These are phyloP conservation scores for Ivindomyrus marchei DNA, from an alignment of 2,113 vertebrate genomes.

Conservation along the genomic window DNA sequence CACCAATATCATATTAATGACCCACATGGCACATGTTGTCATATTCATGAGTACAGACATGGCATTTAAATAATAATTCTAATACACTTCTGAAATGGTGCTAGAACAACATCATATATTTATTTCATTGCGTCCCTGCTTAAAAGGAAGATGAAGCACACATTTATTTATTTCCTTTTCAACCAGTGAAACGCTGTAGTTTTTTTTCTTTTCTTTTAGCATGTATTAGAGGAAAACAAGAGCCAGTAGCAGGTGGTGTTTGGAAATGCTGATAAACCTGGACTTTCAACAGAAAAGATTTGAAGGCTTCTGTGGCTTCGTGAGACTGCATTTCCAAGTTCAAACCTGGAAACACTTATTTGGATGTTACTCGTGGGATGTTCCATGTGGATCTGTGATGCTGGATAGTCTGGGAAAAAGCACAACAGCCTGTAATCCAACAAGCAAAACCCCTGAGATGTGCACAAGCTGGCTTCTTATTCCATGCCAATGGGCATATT, in stretches of 20 bases:
- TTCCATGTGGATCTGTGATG: neutral
- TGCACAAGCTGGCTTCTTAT: slow-evolving; percentile 28
- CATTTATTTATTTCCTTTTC: neutral
- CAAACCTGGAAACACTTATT: neutral
- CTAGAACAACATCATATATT: slow-evolving; percentile 21
- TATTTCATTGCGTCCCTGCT: slow-evolving; percentile 34
- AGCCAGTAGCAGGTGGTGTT: neutral
- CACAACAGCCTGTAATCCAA: slow-evolving; percentile 39
- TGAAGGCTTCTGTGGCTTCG: neutral
- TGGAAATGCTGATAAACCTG: neutral
- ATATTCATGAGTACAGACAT: slow-evolving; percentile 55
- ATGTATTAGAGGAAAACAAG: neutral
- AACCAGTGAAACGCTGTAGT: slow-evolving; percentile 14
- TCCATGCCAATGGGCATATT: neutral
- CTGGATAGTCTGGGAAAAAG: neutral
- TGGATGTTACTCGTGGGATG: neutral
- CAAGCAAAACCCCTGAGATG: slow-evolving; percentile 50
- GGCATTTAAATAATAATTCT: neutral
- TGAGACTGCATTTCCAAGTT: neutral
- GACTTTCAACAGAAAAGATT: neutral
- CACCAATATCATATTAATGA: slow-evolving; percentile 62
- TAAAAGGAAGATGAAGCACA: slow-evolving; percentile 33
- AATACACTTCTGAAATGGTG: neutral
- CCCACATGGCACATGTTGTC: slow-evolving; percentile 58
- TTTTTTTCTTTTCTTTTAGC: neutral